Evolutionary conservation across 2,888 invertebrate species (phyloP).

Genomic region (Alloscopus bannaensis): DNA sequence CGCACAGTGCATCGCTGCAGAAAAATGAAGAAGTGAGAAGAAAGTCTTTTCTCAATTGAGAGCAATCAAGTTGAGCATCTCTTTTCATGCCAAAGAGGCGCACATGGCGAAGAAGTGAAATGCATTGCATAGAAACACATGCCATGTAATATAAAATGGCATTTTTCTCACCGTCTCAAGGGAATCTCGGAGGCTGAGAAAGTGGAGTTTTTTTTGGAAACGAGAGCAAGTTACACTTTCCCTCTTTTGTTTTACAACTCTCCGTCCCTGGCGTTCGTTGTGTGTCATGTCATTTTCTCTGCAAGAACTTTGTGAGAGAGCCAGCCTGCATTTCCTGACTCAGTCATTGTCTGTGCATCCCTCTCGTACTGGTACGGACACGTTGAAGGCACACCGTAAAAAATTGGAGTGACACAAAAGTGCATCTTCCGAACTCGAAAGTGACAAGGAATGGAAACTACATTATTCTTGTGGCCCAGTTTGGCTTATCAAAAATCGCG

Average conservation of each 20-base stretch:
- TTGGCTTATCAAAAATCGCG: slow-evolving; percentile 3
- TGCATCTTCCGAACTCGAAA: slow-evolving; percentile 7
- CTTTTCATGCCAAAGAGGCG: too few relatives aligned
- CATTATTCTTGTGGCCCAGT: slow-evolving; percentile 57
- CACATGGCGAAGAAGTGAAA: too few relatives aligned
- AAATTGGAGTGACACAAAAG: slow-evolving; percentile 20
- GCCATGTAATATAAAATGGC: not conserved
- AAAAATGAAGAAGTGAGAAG: too few relatives aligned
- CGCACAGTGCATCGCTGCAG: too few relatives aligned
- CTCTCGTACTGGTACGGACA: too few relatives aligned
- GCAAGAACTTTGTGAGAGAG: too few relatives aligned
- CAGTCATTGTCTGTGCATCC: slow-evolving; percentile 24
- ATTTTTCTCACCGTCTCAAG: slow-evolving; percentile 18
- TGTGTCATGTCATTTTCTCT: too few relatives aligned
- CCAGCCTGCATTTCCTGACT: slow-evolving; percentile 26
- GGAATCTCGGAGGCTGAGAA: too few relatives aligned
- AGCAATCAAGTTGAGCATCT: slow-evolving; percentile 20
- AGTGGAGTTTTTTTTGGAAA: not conserved
- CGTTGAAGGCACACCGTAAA: slow-evolving; percentile 15
- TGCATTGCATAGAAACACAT: slow-evolving; percentile 1
- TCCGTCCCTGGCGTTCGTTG: too few relatives aligned
- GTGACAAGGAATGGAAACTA: not conserved
- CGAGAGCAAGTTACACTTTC: not conserved
- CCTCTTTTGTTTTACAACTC: not conserved
- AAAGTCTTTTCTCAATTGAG: slow-evolving; percentile 32